Base-by-base conservation (phyloP, 2,797 vertebrate species). In the Cheirogaleus major region DNA sequence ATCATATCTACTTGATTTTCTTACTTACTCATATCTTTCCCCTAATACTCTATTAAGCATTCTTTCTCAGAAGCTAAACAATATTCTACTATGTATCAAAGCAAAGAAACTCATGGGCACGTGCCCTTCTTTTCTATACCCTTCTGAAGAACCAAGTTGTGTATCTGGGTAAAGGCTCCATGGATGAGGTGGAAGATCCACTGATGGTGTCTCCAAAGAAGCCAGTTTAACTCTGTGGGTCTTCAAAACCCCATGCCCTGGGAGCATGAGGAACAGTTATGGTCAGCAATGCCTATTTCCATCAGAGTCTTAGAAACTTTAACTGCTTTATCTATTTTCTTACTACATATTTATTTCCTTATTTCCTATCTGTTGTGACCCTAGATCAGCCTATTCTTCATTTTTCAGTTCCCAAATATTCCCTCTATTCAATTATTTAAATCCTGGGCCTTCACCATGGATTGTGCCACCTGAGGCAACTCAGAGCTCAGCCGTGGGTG, bases 401-500 rank as follows among this genome's bases (percentile, higher is more conserved):
- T 9, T 81, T 63, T 55, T n/a, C 35, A 70, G 43, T 91, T 75
- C 14, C 0, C 20, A 92, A 17, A 48, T 75, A 48, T 43, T 85
- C 15, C 27, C 18, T 55, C 17, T 80, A 3, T 14, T 32, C 14
- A 25, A 1, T 32, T 22, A 9, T 4, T 63, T 63, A 30, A 57
- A 23, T 35, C 18, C 50, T 35, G 22, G 5, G 8, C 18, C 12
- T 85, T 78, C 11, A 22, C 5, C 7, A 18, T 67, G 48, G 63
- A 23, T 35, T 92, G 2, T 17, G 4, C 5, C 55, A 30, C 4
- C 9, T 23, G 3, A 69, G 22, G 12, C 25, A 78, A 82, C 17
- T 35, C 72, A 69, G 1, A 41, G 9, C 22, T n/a, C 17, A 32
- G 1, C 43, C 2, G 5, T 67, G 5, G 1, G 4, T 12, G 25